Percentiles rank a stretch among this genome's conserved stretches.
Conservation (phyloP, 2,888 invertebrate species). For the Lacanobia wlatinum region DNA sequence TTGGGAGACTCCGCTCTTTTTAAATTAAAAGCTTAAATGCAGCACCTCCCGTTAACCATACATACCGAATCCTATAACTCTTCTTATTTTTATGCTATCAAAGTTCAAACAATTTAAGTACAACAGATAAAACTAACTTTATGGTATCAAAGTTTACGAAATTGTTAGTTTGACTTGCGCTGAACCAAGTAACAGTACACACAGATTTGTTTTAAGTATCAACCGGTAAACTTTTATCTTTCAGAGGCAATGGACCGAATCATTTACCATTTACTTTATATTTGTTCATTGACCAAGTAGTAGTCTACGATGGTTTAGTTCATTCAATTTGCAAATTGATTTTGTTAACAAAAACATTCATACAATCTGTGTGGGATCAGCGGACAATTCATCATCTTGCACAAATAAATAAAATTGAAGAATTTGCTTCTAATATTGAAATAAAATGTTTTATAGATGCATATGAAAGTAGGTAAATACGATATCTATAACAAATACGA, state of each 20-base stretch:
- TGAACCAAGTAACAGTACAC: slow-evolving; percentile 1
- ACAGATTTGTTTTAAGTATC: background rate
- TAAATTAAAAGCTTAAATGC: too few relatives aligned
- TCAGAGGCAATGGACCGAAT: background rate
- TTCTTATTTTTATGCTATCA: background rate
- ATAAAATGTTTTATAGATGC: too few relatives aligned
- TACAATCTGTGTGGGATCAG: background rate
- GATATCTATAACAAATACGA: too few relatives aligned
- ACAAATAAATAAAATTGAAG: too few relatives aligned
- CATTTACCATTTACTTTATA: background rate
- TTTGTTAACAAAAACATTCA: background rate
- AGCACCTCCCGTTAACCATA: too few relatives aligned
- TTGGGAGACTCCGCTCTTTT: too few relatives aligned
- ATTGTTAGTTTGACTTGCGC: background rate
- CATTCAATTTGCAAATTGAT: background rate
- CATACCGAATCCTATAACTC: too few relatives aligned
- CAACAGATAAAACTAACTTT: background rate
- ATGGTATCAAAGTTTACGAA: background rate
- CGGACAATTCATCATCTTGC: background rate
- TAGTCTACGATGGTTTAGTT: background rate
- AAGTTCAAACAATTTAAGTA: background rate
- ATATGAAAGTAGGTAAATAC: too few relatives aligned
- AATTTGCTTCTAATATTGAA: too few relatives aligned
- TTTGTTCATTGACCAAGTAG: background rate
- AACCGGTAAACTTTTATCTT: background rate